These are phyloP conservation scores for Amphipyra tragopoginis DNA, from an alignment of 2,888 invertebrate species.

Conservation along the genomic window DNA sequence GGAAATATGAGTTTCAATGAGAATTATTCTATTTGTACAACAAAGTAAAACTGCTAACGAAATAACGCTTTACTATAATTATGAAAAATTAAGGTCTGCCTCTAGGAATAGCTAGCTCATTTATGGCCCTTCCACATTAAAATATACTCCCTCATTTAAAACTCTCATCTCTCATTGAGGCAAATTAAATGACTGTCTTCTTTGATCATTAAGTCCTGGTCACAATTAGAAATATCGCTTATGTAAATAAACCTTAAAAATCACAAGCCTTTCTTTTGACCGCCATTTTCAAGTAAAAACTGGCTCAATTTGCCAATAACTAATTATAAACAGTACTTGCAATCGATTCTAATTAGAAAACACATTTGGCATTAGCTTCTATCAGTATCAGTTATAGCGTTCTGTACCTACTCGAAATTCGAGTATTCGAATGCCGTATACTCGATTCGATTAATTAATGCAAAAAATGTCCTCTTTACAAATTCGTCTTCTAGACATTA, in stretches of 20 bases:
- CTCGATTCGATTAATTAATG: conserved; percentile 45
- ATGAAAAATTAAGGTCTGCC: too few species aligned
- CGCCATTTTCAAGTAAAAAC: conserved; percentile 34
- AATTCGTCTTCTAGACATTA: conserved; percentile 40
- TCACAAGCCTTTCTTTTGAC: conserved; percentile 26
- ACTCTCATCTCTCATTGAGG: too few species aligned
- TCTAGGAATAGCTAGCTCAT: too few species aligned
- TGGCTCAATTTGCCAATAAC: conserved; percentile 32
- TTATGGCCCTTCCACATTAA: neutral
- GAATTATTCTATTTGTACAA: too few species aligned
- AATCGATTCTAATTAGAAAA: conserved; percentile 41
- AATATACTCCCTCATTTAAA: neutral
- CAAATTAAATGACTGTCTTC: neutral
- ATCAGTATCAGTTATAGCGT: conserved; percentile 31
- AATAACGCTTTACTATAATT: too few species aligned
- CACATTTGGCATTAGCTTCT: conserved; percentile 29
- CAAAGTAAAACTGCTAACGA: too few species aligned
- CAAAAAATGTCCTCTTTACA: conserved; percentile 50
- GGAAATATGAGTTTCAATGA: too few species aligned
- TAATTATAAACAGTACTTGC: conserved; percentile 34
- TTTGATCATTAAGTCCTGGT: too few species aligned
- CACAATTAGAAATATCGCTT: neutral
- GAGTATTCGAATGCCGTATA: conserved; percentile 35
- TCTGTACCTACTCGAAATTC: conserved; percentile 38
- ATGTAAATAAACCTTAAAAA: neutral